Conservation (phyloP, 2,888 invertebrate genomes). For the Cephus pulcher region DNA sequence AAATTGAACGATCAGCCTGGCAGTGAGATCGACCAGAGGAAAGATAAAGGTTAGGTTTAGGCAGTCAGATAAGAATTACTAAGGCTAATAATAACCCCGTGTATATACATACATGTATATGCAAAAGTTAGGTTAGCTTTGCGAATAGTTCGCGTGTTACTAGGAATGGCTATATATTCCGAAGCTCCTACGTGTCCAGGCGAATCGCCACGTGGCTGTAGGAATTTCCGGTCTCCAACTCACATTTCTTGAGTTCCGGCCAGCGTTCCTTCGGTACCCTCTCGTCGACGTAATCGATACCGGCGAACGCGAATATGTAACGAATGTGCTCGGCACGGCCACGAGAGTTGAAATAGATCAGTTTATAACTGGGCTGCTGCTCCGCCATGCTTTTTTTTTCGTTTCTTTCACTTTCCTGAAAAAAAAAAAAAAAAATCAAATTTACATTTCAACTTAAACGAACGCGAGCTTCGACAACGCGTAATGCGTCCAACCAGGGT, state of each 20-base stretch:
- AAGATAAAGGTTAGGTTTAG: background rate
- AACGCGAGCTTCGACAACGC: background rate
- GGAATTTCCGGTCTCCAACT: conserved; percentile 28
- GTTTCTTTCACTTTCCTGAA: background rate
- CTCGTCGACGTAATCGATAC: conserved; percentile 70
- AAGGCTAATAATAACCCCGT: background rate
- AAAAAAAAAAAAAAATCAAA: background rate
- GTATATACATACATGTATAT: background rate
- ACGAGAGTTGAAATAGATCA: conserved; percentile 72
- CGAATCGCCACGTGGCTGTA: background rate
- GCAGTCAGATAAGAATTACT: background rate
- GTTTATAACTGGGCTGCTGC: conserved; percentile 65
- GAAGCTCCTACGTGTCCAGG: background rate
- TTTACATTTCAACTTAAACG: background rate
- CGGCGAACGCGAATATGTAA: conserved; percentile 71
- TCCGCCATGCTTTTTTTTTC: conserved; percentile 40
- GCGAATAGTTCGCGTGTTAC: background rate
- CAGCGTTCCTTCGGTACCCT: conserved; percentile 69
- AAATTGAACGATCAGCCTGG: background rate
- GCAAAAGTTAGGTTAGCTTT: background rate
- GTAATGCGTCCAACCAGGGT: background rate
- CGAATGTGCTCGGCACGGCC: conserved; percentile 72
- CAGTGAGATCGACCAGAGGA: background rate
- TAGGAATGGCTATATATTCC: background rate
- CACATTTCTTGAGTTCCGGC: conserved; percentile 70